Percentiles rank a stretch among this genome's conserved stretches.
These are phyloP conservation scores for Erebia epiphron DNA, from an alignment of 2,888 invertebrate genomes.

Conservation along the genomic window DNA sequence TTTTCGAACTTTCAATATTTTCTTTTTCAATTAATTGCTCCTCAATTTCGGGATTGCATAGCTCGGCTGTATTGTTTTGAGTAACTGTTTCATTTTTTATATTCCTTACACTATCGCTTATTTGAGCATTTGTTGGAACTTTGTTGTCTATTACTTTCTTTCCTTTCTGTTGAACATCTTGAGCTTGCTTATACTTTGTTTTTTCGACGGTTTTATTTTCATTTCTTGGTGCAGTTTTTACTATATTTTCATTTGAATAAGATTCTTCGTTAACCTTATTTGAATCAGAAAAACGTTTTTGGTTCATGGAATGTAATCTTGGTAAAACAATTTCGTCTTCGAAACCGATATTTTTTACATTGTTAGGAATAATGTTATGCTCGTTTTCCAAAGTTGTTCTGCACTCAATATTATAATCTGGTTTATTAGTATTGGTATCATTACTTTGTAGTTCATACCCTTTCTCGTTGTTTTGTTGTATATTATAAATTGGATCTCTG, in stretches of 20 bases:
- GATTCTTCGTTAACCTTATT: not conserved
- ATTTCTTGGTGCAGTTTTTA: not conserved
- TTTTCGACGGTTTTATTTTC: slow-evolving; percentile 6
- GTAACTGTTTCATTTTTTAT: slow-evolving; percentile 8
- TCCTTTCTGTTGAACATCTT: not conserved
- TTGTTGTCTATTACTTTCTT: not conserved
- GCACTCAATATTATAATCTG: not conserved
- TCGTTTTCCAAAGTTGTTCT: not conserved
- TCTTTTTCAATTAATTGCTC: not conserved
- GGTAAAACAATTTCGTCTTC: not conserved
- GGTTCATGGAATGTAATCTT: not conserved
- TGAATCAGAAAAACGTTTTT: not conserved
- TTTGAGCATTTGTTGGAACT: not conserved
- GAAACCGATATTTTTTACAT: not conserved
- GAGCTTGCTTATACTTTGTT: not conserved
- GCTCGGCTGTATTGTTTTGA: not conserved
- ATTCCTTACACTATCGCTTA: not conserved
- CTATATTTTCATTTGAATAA: not conserved
- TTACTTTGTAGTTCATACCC: not conserved
- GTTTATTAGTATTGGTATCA: not conserved
- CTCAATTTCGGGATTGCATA: not conserved
- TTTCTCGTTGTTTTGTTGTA: not conserved
- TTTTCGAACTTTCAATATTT: slow-evolving; percentile 6
- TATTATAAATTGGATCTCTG: not conserved
- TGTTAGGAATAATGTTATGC: not conserved